Evolutionary conservation across 2,888 invertebrate genomes (phyloP).

Genomic region (Eurytoma adleriae): DNA sequence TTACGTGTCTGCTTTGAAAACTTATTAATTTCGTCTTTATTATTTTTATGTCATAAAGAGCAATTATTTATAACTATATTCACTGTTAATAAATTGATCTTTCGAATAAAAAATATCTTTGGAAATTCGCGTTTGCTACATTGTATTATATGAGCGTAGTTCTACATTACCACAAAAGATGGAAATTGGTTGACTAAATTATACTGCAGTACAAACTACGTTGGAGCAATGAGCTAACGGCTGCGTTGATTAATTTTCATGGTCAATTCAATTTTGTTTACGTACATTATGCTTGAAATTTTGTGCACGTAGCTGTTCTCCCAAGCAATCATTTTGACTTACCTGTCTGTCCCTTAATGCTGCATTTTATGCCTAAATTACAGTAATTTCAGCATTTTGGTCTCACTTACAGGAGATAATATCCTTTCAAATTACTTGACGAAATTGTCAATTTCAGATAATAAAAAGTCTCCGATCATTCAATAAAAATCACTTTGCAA

Average conservation of each 20-base stretch:
- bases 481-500: too few relatives aligned
- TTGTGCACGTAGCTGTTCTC: not conserved
- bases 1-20: too few relatives aligned
- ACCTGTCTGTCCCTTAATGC: conserved; percentile 18
- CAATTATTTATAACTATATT: too few relatives aligned
- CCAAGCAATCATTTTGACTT: not conserved
- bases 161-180: too few relatives aligned
- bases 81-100: not conserved
- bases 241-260: conserved; percentile 24
- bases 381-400: conserved; percentile 35
- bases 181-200: not conserved
- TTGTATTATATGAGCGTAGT: too few relatives aligned
- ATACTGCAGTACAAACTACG: not conserved
- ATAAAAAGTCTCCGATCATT: too few relatives aligned
- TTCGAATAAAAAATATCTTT: not conserved
- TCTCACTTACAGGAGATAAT: conserved; percentile 12
- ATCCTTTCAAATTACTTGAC: too few relatives aligned
- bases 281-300: conserved; percentile 8
- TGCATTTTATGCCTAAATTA: conserved; percentile 27
- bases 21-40: too few relatives aligned
- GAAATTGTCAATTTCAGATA: too few relatives aligned
- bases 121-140: too few relatives aligned
- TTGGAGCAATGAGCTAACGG: not conserved
- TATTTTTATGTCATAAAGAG: too few relatives aligned
- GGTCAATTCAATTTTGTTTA: conserved; percentile 16